Conservation (phyloP, 2,113 vertebrate genomes). For the Haliaeetus leucogaster region DNA sequence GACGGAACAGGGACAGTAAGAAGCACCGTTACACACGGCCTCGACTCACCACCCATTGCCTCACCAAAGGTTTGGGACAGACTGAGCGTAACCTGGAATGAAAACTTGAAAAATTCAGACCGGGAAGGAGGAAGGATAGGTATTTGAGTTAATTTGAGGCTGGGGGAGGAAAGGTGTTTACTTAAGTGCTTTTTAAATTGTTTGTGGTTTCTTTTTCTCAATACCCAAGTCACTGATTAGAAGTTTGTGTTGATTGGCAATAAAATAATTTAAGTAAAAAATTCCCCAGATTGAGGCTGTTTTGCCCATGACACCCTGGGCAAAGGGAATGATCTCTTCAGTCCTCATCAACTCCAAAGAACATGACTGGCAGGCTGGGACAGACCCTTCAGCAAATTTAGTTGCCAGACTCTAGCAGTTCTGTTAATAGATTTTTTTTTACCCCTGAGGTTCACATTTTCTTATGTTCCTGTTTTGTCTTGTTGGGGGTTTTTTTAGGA, state of each 20-base stretch:
- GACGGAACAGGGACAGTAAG: not conserved
- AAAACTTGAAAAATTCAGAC: not conserved
- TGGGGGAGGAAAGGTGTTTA: not conserved
- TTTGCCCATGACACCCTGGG: not conserved
- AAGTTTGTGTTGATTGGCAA: not conserved
- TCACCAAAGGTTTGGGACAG: not conserved
- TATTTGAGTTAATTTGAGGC: not conserved
- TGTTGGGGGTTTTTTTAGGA: not conserved
- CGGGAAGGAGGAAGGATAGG: not conserved
- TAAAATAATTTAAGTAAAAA: not conserved
- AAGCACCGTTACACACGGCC: not conserved
- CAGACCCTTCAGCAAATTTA: not conserved
- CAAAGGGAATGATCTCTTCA: not conserved
- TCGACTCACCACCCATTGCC: not conserved
- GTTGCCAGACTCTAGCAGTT: not conserved
- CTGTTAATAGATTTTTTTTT: not conserved
- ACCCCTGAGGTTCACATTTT: not conserved
- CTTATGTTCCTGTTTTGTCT: not conserved
- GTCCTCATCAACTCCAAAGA: not conserved
- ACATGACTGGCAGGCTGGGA: not conserved
- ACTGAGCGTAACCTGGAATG: not conserved
- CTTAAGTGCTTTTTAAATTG: not conserved
- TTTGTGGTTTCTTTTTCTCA: not conserved
- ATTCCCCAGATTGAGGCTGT: not conserved
- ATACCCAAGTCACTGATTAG: not conserved